Conservation (phyloP, 1,140 invertebrate species). For the Cotesia vestalis region DNA sequence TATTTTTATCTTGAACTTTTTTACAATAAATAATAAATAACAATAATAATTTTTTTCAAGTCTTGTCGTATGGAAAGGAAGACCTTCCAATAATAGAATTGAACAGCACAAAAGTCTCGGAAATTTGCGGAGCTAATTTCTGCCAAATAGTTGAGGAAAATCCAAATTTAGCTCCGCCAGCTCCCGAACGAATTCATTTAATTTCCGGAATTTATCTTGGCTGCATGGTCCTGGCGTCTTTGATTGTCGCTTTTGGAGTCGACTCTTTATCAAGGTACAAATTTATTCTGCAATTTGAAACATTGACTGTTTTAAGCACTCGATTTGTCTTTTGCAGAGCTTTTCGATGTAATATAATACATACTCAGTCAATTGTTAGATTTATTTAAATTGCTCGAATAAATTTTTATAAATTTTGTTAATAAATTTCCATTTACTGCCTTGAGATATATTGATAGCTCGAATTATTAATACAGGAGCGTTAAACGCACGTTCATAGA, state of each 20-base stretch:
- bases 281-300: constrained; percentile 34
- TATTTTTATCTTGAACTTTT: neutral
- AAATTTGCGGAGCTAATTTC: constrained; percentile 80
- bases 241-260: constrained; percentile 82
- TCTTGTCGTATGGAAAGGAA: constrained; percentile 60
- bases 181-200: constrained; percentile 76
- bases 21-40: neutral
- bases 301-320: neutral
- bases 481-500: too few species aligned
- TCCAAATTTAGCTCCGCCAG: constrained; percentile 75
- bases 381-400: too few species aligned
- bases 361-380: too few species aligned
- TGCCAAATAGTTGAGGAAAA: constrained; percentile 71
- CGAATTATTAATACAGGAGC: too few species aligned
- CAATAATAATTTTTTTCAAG: constrained; percentile 40
- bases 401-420: too few species aligned
- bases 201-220: constrained; percentile 85
- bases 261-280: constrained; percentile 79
- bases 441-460: too few species aligned
- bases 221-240: constrained; percentile 78
- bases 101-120: constrained; percentile 53
- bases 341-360: too few species aligned
- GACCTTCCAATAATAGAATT: constrained; percentile 39
- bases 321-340: too few species aligned
- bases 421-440: too few species aligned